These are phyloP conservation scores for Erythrolamprus reginae DNA, from an alignment of 2,113 vertebrate genomes.

Conservation along the genomic window DNA sequence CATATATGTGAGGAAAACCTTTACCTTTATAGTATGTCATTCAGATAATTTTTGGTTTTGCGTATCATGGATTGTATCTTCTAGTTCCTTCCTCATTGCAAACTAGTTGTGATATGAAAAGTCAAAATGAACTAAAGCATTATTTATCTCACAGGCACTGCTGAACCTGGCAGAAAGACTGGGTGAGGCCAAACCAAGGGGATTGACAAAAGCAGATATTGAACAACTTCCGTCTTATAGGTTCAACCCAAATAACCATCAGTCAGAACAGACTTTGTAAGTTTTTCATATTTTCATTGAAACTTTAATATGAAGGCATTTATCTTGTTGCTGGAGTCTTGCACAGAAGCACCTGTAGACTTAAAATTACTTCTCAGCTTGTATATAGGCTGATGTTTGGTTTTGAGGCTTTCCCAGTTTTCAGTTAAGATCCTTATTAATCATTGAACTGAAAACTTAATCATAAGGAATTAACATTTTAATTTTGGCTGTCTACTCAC, in stretches of 20 bases:
- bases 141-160: conserved; percentile 75
- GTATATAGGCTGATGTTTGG: neutral
- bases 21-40: neutral
- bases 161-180: conserved; percentile 93
- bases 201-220: conserved; percentile 92
- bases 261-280: conserved; percentile 96
- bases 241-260: conserved; percentile 97
- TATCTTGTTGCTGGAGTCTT: neutral
- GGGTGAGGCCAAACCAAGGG: conserved; percentile 94
- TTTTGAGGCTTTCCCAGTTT: neutral
- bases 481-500: neutral
- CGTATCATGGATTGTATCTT: neutral
- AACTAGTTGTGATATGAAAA: neutral
- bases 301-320: neutral
- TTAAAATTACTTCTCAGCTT: neutral
- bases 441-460: neutral
- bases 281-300: conserved; percentile 47
- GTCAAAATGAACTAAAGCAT: neutral
- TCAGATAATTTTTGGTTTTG: neutral
- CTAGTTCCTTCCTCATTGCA: neutral
- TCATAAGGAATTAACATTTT: neutral
- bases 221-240: conserved; percentile 97
- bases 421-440: neutral
- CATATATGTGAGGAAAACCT: no score
- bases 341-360: neutral